Conservation (phyloP, 2,113 vertebrate species). For the Nerophis lumbriciformis region DNA sequence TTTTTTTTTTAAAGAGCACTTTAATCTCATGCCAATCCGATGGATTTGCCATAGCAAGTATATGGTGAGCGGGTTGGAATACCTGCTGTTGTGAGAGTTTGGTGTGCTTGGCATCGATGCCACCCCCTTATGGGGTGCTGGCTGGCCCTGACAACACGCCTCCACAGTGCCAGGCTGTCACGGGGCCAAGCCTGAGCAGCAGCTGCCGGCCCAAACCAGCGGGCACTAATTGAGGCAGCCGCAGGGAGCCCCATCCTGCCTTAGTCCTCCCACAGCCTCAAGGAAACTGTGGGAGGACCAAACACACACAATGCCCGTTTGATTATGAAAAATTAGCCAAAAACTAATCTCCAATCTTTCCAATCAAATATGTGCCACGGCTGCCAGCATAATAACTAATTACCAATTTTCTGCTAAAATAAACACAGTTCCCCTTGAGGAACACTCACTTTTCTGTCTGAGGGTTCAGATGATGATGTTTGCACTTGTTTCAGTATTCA, state of each 20-base stretch:
- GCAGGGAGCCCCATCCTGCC: conserved; percentile 48
- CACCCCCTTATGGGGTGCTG: conserved; percentile 33
- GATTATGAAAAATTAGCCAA: conserved; percentile 68
- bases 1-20: conserved; percentile 43
- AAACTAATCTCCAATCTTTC: conserved; percentile 64
- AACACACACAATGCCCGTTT: conserved; percentile 50
- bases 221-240: conserved; percentile 67
- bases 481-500: conserved; percentile 1
- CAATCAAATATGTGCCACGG: conserved; percentile 55
- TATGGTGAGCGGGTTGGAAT: conserved; percentile 30
- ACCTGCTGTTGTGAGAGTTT: conserved; percentile 38
- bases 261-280: conserved; percentile 33
- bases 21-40: conserved; percentile 58
- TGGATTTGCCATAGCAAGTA: conserved; percentile 48
- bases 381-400: conserved; percentile 57
- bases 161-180: conserved; percentile 52
- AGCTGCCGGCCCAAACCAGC: conserved; percentile 66
- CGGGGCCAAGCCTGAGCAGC: conserved; percentile 54
- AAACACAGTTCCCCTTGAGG: conserved; percentile 41
- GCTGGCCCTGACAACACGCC: conserved; percentile 60
- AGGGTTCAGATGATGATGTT: conserved; percentile 4
- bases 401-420: conserved; percentile 36
- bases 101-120: conserved; percentile 28
- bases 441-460: conserved; percentile 16
- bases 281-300: conserved; percentile 1